phyloP scores from a whole-genome alignment of 2,797 vertebrate species.

The Tarsius wallacei region DNA sequence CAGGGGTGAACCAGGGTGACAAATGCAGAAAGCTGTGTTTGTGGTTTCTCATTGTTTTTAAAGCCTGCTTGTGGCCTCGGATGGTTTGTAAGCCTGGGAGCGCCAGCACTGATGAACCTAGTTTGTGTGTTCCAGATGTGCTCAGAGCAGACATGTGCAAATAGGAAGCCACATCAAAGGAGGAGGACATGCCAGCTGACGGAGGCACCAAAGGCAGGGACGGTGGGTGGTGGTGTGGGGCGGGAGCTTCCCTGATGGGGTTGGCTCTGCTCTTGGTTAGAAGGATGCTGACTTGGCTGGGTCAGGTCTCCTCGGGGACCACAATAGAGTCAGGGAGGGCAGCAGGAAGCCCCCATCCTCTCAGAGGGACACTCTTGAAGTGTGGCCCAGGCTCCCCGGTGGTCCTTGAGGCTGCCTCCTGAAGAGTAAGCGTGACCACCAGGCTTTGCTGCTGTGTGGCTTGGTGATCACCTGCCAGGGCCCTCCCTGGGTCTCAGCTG shows the following conservation, averaged over 20 bases:
- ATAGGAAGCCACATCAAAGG: slow-evolving; percentile 66
- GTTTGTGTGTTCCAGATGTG: slow-evolving; percentile 74
- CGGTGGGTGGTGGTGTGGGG: background rate
- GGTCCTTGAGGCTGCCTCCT: slow-evolving; percentile 59
- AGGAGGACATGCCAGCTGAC: slow-evolving; percentile 53
- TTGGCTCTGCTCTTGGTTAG: slow-evolving; percentile 77
- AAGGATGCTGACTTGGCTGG: background rate
- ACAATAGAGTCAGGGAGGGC: slow-evolving; percentile 68
- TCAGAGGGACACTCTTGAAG: slow-evolving; percentile 55
- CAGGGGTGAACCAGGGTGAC: background rate
- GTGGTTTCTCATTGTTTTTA: slow-evolving; percentile 68
- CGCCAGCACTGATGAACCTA: slow-evolving; percentile 37
- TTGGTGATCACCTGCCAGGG: background rate
- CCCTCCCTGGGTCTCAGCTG: background rate
- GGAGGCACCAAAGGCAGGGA: background rate
- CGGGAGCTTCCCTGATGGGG: background rate
- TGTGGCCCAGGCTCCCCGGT: slow-evolving; percentile 80
- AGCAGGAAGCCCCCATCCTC: slow-evolving; percentile 70
- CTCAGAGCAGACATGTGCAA: slow-evolving; percentile 66
- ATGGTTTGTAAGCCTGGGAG: slow-evolving; percentile 49
- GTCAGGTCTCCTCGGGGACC: slow-evolving; percentile 62
- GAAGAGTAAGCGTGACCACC: background rate
- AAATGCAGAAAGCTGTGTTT: slow-evolving; percentile 58
- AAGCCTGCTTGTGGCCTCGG: slow-evolving; percentile 49
- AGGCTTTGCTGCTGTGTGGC: slow-evolving; percentile 52